These are phyloP conservation scores for Griposia aprilina DNA, from an alignment of 2,888 invertebrate species.

Conservation along the genomic window DNA sequence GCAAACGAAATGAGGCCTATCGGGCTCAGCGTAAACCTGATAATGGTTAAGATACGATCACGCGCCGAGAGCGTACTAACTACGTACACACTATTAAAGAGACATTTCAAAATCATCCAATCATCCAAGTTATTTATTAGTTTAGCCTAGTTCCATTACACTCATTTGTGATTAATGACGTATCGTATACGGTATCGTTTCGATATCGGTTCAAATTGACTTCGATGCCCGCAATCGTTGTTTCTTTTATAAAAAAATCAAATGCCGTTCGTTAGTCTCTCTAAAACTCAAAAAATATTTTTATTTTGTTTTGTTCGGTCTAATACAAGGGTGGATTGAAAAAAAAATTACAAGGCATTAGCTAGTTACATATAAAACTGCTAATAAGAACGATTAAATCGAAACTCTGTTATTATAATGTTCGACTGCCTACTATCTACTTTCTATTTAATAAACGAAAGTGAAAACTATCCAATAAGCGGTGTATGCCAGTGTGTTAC, in stretches of 20 bases:
- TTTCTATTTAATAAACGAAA: constrained; percentile 62
- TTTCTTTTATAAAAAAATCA: not conserved
- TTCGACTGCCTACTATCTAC: constrained; percentile 26
- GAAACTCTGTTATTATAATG: constrained; percentile 27
- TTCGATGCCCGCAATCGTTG: constrained; percentile 39
- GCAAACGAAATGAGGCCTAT: constrained; percentile 82
- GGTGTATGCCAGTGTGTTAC: constrained; percentile 1
- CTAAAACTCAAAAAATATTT: too few species aligned
- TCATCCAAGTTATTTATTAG: constrained; percentile 61
- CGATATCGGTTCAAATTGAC: constrained; percentile 50
- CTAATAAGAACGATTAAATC: constrained; percentile 42
- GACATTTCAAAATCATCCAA: constrained; percentile 58
- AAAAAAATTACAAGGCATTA: too few species aligned
- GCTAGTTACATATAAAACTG: constrained; percentile 22
- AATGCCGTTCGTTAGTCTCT: too few species aligned
- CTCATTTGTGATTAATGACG: constrained; percentile 63
- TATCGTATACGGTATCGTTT: constrained; percentile 42
- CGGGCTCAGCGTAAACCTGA: constrained; percentile 78
- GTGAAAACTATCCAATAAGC: constrained; percentile 48
- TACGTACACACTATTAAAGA: constrained; percentile 56
- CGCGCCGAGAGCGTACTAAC: constrained; percentile 65
- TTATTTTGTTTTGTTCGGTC: too few species aligned
- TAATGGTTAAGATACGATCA: constrained; percentile 79
- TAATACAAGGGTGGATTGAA: too few species aligned
- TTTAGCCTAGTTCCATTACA: constrained; percentile 62